Conservation (phyloP, 2,113 vertebrate species). For the Oreochromis spilurus region DNA sequence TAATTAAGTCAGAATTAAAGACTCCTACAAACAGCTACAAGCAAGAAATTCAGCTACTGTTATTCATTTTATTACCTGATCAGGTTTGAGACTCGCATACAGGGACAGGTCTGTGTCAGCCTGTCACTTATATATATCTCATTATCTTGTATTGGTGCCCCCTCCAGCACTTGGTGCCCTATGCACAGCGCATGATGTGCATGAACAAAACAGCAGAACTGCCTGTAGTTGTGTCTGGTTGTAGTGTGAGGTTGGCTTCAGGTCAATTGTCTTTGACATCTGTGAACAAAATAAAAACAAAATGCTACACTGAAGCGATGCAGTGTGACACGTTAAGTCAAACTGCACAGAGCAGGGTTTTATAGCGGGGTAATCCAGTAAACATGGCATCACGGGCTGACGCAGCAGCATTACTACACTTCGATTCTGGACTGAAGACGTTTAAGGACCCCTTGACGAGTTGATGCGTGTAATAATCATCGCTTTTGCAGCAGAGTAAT, state of each 20-base stretch:
- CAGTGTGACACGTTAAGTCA: neutral
- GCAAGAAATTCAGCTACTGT: neutral
- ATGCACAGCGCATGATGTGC: neutral
- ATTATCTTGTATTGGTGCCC: neutral
- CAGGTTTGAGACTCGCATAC: neutral
- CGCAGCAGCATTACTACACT: neutral
- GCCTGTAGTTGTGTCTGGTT: neutral
- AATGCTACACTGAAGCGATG: neutral
- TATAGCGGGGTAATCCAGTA: neutral
- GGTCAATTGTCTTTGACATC: conserved; percentile 1
- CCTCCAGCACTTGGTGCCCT: neutral
- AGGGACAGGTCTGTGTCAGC: neutral
- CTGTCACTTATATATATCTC: neutral
- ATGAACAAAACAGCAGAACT: neutral
- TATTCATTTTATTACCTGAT: neutral
- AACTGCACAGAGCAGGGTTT: neutral
- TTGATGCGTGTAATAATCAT: neutral
- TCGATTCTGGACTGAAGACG: neutral
- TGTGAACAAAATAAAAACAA: neutral
- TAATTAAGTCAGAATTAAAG: neutral
- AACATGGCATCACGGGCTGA: neutral
- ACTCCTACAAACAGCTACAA: neutral
- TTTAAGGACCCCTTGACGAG: neutral
- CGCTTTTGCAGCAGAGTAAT: conserved; percentile 1
- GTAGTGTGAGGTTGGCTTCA: neutral